These are phyloP conservation scores for Neofelis nebulosa DNA, from an alignment of 2,113 vertebrate genomes.

Conservation along the genomic window DNA sequence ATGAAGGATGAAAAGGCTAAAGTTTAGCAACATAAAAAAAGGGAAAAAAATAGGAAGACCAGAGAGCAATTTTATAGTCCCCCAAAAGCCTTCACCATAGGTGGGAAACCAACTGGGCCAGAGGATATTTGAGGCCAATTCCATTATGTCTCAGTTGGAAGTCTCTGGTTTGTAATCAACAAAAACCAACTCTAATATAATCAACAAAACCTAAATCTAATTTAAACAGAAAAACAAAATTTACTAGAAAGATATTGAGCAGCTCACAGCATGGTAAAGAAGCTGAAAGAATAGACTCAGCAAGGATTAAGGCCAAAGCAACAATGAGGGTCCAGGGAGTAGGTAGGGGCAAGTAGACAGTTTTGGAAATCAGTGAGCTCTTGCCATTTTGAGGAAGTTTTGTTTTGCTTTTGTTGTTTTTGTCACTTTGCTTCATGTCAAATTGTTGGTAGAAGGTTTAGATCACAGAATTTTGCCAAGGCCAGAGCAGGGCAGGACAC, in stretches of 20 bases:
- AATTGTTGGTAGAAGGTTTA: neutral
- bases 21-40: neutral
- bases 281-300: neutral
- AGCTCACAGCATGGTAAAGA: neutral
- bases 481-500: neutral
- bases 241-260: neutral
- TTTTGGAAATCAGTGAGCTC: neutral
- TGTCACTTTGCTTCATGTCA: neutral
- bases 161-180: neutral
- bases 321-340: neutral
- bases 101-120: neutral
- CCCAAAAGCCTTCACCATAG: neutral
- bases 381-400: neutral
- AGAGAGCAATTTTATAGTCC: neutral
- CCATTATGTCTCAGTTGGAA: neutral
- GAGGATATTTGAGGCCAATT: neutral
- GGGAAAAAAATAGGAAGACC: neutral
- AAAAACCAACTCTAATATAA: neutral
- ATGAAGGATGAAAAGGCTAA: neutral
- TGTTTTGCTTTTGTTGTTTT: neutral
- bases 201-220: neutral
- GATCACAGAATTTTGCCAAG: neutral
- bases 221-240: conserved; percentile 29
- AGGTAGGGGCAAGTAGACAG: neutral
- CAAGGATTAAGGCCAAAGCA: neutral